phyloP scores from a whole-genome alignment of 2,797 vertebrate genomes.

The Lindbergichthys nudifrons region DNA sequence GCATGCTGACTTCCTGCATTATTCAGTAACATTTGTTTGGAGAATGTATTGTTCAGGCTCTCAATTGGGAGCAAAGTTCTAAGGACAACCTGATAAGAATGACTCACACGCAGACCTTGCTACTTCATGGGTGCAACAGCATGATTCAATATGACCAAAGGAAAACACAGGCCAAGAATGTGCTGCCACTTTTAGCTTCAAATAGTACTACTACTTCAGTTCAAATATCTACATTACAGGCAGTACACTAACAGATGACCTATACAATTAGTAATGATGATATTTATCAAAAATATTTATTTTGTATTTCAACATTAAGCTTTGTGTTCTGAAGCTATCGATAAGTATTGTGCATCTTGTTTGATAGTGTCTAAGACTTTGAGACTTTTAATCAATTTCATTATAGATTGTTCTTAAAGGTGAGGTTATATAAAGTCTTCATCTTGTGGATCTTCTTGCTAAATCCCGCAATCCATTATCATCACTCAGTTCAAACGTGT shows the following conservation, averaged over 20 bases:
- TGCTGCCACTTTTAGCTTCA: constrained; percentile 4
- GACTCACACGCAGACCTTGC: constrained; percentile 8
- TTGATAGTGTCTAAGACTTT: neutral
- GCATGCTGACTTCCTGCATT: constrained; percentile 14
- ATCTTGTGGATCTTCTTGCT: neutral
- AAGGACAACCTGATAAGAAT: constrained; percentile 2
- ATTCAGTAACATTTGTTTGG: constrained; percentile 35
- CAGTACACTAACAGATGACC: neutral
- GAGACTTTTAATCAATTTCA: neutral
- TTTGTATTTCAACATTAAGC: no score
- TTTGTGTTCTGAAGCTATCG: neutral
- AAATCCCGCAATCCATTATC: neutral
- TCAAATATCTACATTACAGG: neutral
- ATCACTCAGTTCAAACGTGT: neutral
- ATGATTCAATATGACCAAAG: constrained; percentile 34
- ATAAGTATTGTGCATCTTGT: neutral
- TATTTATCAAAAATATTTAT: neutral
- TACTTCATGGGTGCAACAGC: constrained; percentile 23
- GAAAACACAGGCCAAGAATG: constrained; percentile 15
- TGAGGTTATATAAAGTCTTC: neutral
- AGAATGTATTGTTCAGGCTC: constrained; percentile 18
- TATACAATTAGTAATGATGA: neutral
- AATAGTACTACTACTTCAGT: neutral
- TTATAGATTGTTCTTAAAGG: neutral
- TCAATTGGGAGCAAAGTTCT: constrained; percentile 28